These are phyloP conservation scores for Sphaerophoria taeniata DNA, from an alignment of 2,888 invertebrate genomes.

Conservation along the genomic window DNA sequence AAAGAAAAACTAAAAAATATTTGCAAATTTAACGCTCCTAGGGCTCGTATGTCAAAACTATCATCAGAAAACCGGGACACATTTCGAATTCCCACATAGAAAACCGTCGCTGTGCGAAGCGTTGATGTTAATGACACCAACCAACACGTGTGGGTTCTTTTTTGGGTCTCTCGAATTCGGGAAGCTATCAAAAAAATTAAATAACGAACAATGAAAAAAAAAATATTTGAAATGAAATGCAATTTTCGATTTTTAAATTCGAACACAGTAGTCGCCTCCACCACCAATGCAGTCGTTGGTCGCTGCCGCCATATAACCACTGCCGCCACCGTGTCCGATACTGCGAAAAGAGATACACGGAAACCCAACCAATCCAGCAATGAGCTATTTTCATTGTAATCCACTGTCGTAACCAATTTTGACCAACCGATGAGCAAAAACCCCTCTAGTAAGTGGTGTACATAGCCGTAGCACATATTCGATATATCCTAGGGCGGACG, in stretches of 20 bases:
- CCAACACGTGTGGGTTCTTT: too few relatives aligned
- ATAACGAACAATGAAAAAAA: not conserved
- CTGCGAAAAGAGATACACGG: slow-evolving; percentile 20
- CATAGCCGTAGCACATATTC: slow-evolving; percentile 21
- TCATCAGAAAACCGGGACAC: slow-evolving; percentile 34
- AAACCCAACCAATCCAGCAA: slow-evolving; percentile 53
- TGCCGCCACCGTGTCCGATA: slow-evolving; percentile 66
- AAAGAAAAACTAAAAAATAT: slow-evolving; percentile 37
- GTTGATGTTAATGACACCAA: slow-evolving; percentile 14
- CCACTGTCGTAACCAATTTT: slow-evolving; percentile 62
- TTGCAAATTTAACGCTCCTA: slow-evolving; percentile 50
- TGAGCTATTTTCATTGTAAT: slow-evolving; percentile 63
- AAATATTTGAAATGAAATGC: slow-evolving; percentile 37
- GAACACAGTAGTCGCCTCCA: slow-evolving; percentile 1
- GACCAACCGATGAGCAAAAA: slow-evolving; percentile 34
- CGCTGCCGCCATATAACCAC: slow-evolving; percentile 54
- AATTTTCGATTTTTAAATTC: slow-evolving; percentile 63
- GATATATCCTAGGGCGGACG: not conserved
- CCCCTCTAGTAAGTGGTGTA: slow-evolving; percentile 59
- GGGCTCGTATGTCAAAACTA: slow-evolving; percentile 50
- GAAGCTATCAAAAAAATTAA: slow-evolving; percentile 12
- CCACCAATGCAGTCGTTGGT: not conserved
- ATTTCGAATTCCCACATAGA: slow-evolving; percentile 33
- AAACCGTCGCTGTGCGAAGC: not conserved
- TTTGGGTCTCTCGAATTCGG: not conserved